Percentiles rank a stretch among this genome's conserved stretches.
Evolutionary conservation across 2,113 vertebrate species (phyloP).

Genomic region (Probosciger aterrimus): DNA sequence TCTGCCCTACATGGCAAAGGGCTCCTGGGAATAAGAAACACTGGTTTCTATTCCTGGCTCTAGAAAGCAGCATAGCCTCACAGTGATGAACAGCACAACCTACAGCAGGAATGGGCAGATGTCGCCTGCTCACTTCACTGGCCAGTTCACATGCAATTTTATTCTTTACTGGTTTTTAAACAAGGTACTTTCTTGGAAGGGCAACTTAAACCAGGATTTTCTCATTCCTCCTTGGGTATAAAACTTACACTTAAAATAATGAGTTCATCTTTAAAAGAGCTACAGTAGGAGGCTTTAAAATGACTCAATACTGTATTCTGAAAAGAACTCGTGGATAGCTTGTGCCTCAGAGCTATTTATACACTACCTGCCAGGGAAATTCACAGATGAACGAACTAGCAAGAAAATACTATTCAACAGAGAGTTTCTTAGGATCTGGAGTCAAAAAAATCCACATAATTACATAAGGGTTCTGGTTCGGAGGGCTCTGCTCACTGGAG

Average conservation of each 20-base stretch:
- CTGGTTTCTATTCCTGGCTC: slow-evolving; percentile 49
- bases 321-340: slow-evolving; percentile 57
- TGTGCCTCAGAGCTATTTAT: slow-evolving; percentile 68
- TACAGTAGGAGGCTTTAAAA: slow-evolving; percentile 65
- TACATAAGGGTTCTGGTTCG: slow-evolving; percentile 10
- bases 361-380: slow-evolving; percentile 59
- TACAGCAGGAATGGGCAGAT: neutral
- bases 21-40: slow-evolving; percentile 1
- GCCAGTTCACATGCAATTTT: neutral
- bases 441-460: neutral
- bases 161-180: neutral
- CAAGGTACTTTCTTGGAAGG: neutral
- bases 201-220: neutral
- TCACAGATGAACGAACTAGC: slow-evolving; percentile 46
- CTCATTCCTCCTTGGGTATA: neutral
- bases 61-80: neutral
- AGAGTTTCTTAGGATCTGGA: neutral
- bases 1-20: slow-evolving; percentile 46
- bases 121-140: neutral
- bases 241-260: slow-evolving; percentile 44
- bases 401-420: slow-evolving; percentile 22
- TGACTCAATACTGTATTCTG: slow-evolving; percentile 64
- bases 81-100: neutral
- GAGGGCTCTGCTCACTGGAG: neutral
- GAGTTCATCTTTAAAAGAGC: slow-evolving; percentile 44